Evolutionary conservation across 2,797 vertebrate genomes (phyloP), one percentile per base, ranked within the genome.

Genomic region (Merluccius polli): DNA sequence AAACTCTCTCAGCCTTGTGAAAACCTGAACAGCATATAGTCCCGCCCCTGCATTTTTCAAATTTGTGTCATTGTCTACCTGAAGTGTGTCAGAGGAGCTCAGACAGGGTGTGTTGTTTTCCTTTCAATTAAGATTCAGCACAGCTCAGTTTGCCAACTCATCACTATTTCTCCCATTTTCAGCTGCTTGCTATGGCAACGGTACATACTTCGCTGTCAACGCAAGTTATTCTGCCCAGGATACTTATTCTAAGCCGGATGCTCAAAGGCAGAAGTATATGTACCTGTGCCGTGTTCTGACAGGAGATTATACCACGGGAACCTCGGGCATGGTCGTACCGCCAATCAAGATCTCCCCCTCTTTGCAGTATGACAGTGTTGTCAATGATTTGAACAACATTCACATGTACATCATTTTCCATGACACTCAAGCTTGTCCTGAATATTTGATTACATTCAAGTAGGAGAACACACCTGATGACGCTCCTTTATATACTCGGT

Each of bases 391-490:
- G 0, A 0, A 0, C 0, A 0, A 0, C 96, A 8, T 27, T 0
- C 1, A 24, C 3, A 84, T 98, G 79, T 98, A 95, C 81, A 88
- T 96, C 15, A 90, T 97, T 78, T 98, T 98, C 90, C 90, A 89
- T 52, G 97, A 98, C 84, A 89, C 77, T 72, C 94, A 95, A 29
- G 94, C 96, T 1, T 99, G 95, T 78, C 97, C 97, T 18, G 94
- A 96, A 59, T 96, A 97, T 77, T 89, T 97, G 67, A 97, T 99
- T 84, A 96, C 93, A 27, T 98, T 98, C 79, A 86, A 70, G 9
- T n/a, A n/a, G n/a, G 24, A 65, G 59, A 65, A 27, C n/a, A 27
- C 59, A 21, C 48, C 52, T n/a, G 8, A 59, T 59, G 6, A 24
- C 1, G 7, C 4, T 24, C 24, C 21, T 48, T 48, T 21, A 21